Base-by-base conservation (phyloP, 2,888 invertebrate species). In the Leptopterna dolabrata region DNA sequence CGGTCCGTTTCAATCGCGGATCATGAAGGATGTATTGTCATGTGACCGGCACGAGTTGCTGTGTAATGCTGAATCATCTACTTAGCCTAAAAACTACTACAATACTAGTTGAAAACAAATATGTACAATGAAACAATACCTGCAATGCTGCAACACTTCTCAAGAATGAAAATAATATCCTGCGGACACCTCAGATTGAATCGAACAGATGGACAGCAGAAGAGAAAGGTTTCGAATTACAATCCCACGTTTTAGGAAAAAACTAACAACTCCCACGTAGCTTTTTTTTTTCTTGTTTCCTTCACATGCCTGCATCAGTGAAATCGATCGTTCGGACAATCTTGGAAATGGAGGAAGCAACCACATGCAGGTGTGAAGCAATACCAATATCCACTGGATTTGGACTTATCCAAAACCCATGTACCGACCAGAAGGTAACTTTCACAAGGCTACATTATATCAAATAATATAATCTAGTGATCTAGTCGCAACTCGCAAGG, bases 161-260 rank as follows among this genome's bases (percentile, higher is more conserved):
- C 63, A 24, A 24, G 63, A 4, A 63, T 63, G 63, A 11, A 63
- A 63, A 63, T 19, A 27, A n/a, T 24, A 55, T 24, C 9, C 24
- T 63, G 24, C n/a, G n/a, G 13, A 24, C 24, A 24, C 7, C 6
- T 36, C 36, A 7, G 30, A 73, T 9, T 9, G 11, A 73, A 73
- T 73, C 73, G 4, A 73, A 73, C 36, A 73, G 73, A 73, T 73
- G 73, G 36, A 16, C 73, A 41, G 9, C 6, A 24, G 41, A 36
- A 73, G 73, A 41, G 73, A 36, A 36, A 41, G 73, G 73, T n/a
- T 73, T 73, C 36, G 73, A 73, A 73, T 36, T 73, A 36, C 30
- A 19, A 63, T 63, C 63, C 63, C 63, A 63, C 63, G 63, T 24
- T 63, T 24, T 63, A 11, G 9, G 63, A 63, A 63, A 63, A 27